These are phyloP conservation scores for Hydra vulgaris DNA, from an alignment of 30 jellyfish, hydroid and myxozoan genomes.

Conservation along the genomic window DNA sequence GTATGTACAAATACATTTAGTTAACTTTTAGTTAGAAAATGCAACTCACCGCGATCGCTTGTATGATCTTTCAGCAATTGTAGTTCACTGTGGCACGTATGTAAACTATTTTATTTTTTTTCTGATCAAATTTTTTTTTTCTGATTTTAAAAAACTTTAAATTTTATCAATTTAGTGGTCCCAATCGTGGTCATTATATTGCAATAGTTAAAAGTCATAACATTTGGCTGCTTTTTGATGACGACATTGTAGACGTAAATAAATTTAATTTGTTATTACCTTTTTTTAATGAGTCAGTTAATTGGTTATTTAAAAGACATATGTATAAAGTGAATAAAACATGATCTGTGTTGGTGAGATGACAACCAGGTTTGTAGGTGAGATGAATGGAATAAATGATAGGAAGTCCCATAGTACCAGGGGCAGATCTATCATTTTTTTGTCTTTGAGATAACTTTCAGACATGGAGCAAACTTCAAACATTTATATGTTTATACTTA, in stretches of 20 bases:
- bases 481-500: too few species aligned
- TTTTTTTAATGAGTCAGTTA: neutral
- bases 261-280: neutral
- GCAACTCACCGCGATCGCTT: constrained; percentile 71
- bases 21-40: constrained; percentile 47
- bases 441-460: too few species aligned
- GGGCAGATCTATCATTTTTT: too few species aligned
- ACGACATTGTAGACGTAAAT: constrained; percentile 71
- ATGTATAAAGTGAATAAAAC: too few species aligned
- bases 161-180: constrained; percentile 86
- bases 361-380: too few species aligned
- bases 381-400: too few species aligned
- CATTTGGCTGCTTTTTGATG: constrained; percentile 80
- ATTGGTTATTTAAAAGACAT: too few species aligned
- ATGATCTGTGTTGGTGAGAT: too few species aligned
- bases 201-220: constrained; percentile 75
- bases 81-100: constrained; percentile 86
- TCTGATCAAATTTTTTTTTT: neutral
- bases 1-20: neutral
- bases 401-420: too few species aligned
- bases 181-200: constrained; percentile 85
- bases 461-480: too few species aligned
- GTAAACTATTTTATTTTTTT: neutral
- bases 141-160: too few species aligned
- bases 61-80: constrained; percentile 76